Base-by-base conservation (phyloP, 35 echinoderm and acorn worm species). In the Ptychodera flava region DNA sequence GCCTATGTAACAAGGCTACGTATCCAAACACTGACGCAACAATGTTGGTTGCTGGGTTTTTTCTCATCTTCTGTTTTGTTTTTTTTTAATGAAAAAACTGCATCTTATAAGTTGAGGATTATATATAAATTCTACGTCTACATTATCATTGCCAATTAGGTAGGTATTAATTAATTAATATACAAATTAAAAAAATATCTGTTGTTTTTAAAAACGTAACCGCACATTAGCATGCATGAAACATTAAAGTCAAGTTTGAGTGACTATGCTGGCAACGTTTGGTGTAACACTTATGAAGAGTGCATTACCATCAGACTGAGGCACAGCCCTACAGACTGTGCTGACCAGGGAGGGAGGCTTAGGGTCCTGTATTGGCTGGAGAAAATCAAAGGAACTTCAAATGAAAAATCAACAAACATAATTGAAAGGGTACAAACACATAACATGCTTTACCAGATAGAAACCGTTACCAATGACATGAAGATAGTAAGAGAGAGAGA, bases 171-270 rank as follows among this genome's bases (percentile, higher is more conserved):
- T 64, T 22, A 64, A 64, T 64, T 64, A 64, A 64, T 64, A 64
- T 64, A 64, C 45, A 64, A 64, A n/a, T n/a, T n/a, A n/a, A n/a
- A n/a, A n/a, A n/a, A n/a, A 64, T 12, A 64, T 64, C 22, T 22
- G 6, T 64, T 64, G 45, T 64, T 64, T 64, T 64, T n/a, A n/a
- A 64, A 64, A 64, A 64, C 22, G 22, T 64, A 64, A 64, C 45
- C 45, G 45, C 45, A 64, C 45, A 64, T 64, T 64, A 64, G 45
- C 45, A 64, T 64, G 45, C 45, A 64, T 64, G 45, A 64, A 64
- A 64, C 45, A 64, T 64, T 64, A 64, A 64, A 64, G 45, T 64
- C 45, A 64, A 64, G 45, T 64, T 64, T 64, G 45, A 64, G 45
- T 64, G 45, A 64, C 45, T 64, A 64, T 64, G 45, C 45, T 64